Evolutionary conservation across 2,113 vertebrate genomes (phyloP).

Genomic region (Peromyscus maniculatus): DNA sequence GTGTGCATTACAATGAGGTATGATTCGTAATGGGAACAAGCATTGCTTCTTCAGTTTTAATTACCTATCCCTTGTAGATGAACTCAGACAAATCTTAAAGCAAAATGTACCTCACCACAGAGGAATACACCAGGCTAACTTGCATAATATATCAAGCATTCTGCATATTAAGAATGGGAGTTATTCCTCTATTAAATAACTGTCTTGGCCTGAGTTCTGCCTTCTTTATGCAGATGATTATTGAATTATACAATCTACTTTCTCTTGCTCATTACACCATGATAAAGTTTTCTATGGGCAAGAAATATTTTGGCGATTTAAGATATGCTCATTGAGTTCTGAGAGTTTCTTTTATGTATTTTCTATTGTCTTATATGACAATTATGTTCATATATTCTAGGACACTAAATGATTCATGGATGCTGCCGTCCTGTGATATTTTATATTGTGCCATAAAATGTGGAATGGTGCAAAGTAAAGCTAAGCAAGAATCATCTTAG

Average conservation of each 20-base stretch:
- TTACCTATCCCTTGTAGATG: slow-evolving; percentile 65
- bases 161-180: slow-evolving; percentile 7
- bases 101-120: slow-evolving; percentile 46
- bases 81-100: slow-evolving; percentile 55
- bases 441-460: slow-evolving; percentile 68
- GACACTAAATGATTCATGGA: slow-evolving; percentile 66
- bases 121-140: background rate
- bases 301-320: slow-evolving; percentile 43
- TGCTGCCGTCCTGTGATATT: background rate
- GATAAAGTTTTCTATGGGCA: background rate
- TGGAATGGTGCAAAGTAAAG: slow-evolving; percentile 44
- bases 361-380: slow-evolving; percentile 58
- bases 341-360: slow-evolving; percentile 57
- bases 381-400: slow-evolving; percentile 49
- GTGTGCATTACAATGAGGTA: slow-evolving; percentile 71
- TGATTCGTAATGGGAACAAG: slow-evolving; percentile 68
- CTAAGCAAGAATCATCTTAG: slow-evolving; percentile 48
- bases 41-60: slow-evolving; percentile 76
- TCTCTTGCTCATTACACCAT: slow-evolving; percentile 10
- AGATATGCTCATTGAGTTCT: slow-evolving; percentile 44
- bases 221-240: slow-evolving; percentile 37
- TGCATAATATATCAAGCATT: background rate
- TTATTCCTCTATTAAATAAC: slow-evolving; percentile 33
- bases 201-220: background rate
- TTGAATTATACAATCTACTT: slow-evolving; percentile 37